Evolutionary conservation across 2,113 vertebrate species (phyloP).

Genomic region (Procapra przewalskii): DNA sequence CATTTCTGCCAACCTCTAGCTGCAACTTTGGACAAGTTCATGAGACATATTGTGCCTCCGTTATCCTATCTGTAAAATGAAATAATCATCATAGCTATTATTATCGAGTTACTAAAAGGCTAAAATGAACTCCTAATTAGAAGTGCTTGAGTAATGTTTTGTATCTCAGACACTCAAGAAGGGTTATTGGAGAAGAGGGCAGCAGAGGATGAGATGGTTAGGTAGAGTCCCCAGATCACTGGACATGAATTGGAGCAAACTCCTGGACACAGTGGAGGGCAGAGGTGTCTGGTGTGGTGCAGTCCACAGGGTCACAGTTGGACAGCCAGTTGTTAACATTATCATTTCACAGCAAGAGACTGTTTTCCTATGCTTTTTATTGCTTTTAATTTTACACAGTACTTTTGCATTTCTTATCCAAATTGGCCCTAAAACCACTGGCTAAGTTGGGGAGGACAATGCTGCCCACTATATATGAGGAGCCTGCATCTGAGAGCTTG

Average conservation of each 20-base stretch:
- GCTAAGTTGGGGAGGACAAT: not conserved
- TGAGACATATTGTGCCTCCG: not conserved
- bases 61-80: not conserved
- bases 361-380: not conserved
- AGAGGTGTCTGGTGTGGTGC: not conserved
- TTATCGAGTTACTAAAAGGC: not conserved
- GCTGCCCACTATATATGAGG: fast-evolving
- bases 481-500: not conserved
- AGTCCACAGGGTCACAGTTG: not conserved
- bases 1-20: not conserved
- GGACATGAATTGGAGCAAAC: not conserved
- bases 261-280: not conserved
- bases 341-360: not conserved
- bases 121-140: not conserved
- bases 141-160: not conserved
- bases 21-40: not conserved
- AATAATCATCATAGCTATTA: not conserved
- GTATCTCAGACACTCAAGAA: fast-evolving
- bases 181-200: not conserved
- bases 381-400: not conserved
- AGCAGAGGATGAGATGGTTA: not conserved
- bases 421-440: not conserved
- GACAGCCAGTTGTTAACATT: not conserved
- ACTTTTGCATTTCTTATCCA: not conserved
- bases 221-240: not conserved